Conservation (phyloP, 2,797 vertebrate species). For the Trichosurus vulpecula region DNA sequence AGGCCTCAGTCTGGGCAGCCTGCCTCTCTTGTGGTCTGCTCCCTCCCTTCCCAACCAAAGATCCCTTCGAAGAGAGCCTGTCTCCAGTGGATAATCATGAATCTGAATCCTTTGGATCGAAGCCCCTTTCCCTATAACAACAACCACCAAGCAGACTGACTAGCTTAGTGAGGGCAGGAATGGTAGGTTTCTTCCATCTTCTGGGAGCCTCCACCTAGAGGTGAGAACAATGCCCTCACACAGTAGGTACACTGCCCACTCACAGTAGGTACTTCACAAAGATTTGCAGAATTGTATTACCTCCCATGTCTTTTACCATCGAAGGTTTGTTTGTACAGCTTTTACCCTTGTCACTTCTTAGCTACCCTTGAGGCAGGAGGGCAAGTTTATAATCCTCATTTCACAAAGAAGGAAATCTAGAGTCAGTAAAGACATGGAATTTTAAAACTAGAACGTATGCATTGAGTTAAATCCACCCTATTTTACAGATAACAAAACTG, state of each 20-base stretch:
- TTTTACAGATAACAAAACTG: background rate
- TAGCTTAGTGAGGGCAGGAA: background rate
- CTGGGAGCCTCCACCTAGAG: background rate
- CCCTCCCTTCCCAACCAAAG: background rate
- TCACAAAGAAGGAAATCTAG: background rate
- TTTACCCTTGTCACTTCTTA: background rate
- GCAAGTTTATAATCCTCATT: background rate
- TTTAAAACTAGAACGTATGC: background rate
- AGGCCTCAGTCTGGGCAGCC: slow-evolving; percentile 29
- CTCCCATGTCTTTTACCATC: background rate
- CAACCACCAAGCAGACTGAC: background rate
- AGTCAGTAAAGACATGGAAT: background rate
- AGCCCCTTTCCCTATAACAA: background rate
- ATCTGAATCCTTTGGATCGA: background rate
- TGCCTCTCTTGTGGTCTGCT: slow-evolving; percentile 1
- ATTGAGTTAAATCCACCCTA: background rate
- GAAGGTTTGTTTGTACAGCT: background rate
- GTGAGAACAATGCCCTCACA: background rate
- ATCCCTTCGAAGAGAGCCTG: background rate
- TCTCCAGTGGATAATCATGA: background rate
- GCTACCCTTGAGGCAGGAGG: background rate
- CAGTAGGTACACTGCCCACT: background rate
- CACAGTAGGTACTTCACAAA: background rate
- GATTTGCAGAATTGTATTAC: background rate
- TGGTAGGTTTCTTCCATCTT: background rate